phyloP scores from a whole-genome alignment of 2,888 invertebrate genomes.

The Eubasilissa splendida region DNA sequence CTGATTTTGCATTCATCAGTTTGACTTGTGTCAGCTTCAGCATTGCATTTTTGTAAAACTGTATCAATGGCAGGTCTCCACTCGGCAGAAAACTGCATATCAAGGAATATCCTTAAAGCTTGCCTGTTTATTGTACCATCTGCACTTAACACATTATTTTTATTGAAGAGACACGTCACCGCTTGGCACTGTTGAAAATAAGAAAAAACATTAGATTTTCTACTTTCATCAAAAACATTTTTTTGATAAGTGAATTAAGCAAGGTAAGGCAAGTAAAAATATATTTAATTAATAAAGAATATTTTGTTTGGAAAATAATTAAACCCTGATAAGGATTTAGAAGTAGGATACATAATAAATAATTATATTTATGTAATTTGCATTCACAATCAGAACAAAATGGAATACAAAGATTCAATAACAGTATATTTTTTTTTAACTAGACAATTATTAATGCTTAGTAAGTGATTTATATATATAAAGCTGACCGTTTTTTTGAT shows the following conservation, averaged over 20 bases:
- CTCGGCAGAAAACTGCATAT: slow-evolving; percentile 37
- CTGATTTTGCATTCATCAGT: slow-evolving; percentile 38
- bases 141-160: slow-evolving; percentile 40
- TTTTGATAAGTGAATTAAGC: background rate
- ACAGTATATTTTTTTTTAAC: too few relatives aligned
- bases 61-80: slow-evolving; percentile 41
- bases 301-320: too few relatives aligned
- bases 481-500: too few relatives aligned
- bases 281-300: too few relatives aligned
- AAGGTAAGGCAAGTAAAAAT: too few relatives aligned
- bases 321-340: too few relatives aligned
- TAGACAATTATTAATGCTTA: too few relatives aligned
- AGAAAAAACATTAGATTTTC: background rate
- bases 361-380: background rate
- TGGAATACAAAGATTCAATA: too few relatives aligned
- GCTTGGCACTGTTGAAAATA: slow-evolving; percentile 51
- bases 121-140: slow-evolving; percentile 45
- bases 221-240: background rate
- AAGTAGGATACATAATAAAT: too few relatives aligned
- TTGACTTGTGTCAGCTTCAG: background rate
- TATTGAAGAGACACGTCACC: slow-evolving; percentile 45
- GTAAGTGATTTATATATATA: too few relatives aligned
- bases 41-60: slow-evolving; percentile 35
- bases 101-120: slow-evolving; percentile 43
- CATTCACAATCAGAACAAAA: background rate